Conservation (phyloP, 2,888 invertebrate genomes). For the Eumerus sabulonum region DNA sequence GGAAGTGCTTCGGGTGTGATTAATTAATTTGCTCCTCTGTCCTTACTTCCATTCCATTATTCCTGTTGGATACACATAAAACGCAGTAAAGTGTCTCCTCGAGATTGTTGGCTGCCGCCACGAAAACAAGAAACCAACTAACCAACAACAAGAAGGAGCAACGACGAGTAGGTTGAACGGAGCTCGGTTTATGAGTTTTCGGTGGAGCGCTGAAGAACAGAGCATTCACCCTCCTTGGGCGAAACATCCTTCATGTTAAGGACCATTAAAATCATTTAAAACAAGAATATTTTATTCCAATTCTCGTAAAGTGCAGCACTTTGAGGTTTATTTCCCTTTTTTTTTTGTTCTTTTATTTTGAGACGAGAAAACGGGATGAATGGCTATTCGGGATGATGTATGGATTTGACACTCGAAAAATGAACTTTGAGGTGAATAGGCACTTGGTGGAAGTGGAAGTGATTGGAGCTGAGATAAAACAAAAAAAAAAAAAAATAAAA, state of each 20-base stretch:
- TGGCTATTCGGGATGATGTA: constrained; percentile 17
- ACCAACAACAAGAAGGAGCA: background rate
- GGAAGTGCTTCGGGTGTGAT: constrained; percentile 58
- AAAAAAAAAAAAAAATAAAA: background rate
- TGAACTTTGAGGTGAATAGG: constrained; percentile 14
- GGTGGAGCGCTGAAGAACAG: background rate
- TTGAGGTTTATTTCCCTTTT: constrained; percentile 18
- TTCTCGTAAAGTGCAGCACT: constrained; percentile 50
- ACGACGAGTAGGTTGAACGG: too few species aligned
- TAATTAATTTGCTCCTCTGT: constrained; percentile 50
- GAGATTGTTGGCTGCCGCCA: constrained; percentile 37
- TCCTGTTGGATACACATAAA: background rate
- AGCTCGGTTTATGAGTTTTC: background rate
- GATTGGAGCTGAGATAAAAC: background rate
- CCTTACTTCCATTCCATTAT: background rate
- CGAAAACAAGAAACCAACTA: background rate
- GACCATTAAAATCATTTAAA: constrained; percentile 51
- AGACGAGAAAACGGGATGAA: too few species aligned
- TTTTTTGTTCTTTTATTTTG: background rate
- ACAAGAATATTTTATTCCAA: constrained; percentile 57
- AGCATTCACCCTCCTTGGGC: background rate
- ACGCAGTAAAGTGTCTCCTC: background rate
- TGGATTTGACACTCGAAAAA: constrained; percentile 27
- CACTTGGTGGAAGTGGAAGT: constrained; percentile 13
- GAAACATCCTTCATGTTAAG: constrained; percentile 29